phyloP scores from a whole-genome alignment of 2,888 invertebrate species.

The Panzeria rudis region DNA sequence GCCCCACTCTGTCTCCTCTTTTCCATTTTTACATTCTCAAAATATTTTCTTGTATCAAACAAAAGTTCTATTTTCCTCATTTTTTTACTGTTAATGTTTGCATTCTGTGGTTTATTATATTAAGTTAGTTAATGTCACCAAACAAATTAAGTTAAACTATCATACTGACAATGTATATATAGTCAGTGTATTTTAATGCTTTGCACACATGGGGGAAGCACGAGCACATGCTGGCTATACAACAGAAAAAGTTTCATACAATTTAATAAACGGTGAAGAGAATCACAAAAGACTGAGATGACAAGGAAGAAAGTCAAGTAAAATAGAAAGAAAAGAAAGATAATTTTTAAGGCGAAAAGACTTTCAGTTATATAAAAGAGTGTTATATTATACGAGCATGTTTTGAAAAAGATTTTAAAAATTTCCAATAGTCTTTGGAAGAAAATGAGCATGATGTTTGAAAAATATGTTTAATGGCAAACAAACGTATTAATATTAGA shows the following conservation, averaged over 20 bases:
- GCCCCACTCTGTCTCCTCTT: no score
- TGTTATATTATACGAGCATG: no score
- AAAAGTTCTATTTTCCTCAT: background rate
- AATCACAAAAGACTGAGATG: background rate
- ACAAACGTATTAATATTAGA: no score
- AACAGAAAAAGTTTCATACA: background rate
- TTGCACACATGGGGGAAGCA: background rate
- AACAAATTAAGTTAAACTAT: background rate
- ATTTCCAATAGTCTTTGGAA: background rate
- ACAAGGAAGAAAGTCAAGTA: background rate
- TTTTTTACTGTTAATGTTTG: background rate
- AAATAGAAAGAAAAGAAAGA: background rate
- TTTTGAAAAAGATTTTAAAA: no score
- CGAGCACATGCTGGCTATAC: background rate
- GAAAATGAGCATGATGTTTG: background rate
- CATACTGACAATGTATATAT: background rate
- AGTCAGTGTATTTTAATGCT: conserved; percentile 5
- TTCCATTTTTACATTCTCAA: background rate
- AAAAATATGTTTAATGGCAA: background rate
- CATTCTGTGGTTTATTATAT: background rate
- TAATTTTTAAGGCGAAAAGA: background rate
- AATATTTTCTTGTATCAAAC: background rate
- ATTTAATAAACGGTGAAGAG: background rate
- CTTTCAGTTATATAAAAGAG: no score
- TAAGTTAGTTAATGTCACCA: background rate